Evolutionary conservation across 2,888 invertebrate genomes (phyloP).

Genomic region (Nemurella pictetii): DNA sequence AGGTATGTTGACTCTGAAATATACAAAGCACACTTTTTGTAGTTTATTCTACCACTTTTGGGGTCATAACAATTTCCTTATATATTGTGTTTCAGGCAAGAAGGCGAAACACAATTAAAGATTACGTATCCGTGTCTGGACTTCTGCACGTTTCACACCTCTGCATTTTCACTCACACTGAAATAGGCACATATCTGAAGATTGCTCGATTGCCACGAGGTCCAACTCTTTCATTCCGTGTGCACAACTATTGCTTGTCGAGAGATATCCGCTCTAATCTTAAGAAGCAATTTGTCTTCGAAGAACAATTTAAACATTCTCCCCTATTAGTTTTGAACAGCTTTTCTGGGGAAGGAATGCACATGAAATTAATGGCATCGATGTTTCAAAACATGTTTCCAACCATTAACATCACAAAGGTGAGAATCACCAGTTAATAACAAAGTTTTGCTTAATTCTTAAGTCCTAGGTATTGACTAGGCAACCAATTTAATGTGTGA

Average conservation of each 20-base stretch:
- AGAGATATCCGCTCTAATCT: constrained; percentile 85
- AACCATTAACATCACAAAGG: constrained; percentile 89
- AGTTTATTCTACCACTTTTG: too few species aligned
- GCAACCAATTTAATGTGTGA: too few species aligned
- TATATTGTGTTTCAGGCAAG: constrained; percentile 62
- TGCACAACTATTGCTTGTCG: constrained; percentile 78
- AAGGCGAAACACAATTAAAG: constrained; percentile 92
- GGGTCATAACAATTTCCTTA: too few species aligned
- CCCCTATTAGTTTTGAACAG: constrained; percentile 90
- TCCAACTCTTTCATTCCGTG: constrained; percentile 88
- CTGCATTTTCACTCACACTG: constrained; percentile 85
- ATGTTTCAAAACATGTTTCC: constrained; percentile 99
- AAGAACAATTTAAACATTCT: constrained; percentile 81
- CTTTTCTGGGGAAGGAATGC: constrained; percentile 86
- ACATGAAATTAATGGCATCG: constrained; percentile 88
- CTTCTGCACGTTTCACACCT: constrained; percentile 92
- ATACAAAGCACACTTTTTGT: too few species aligned
- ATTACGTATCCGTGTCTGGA: constrained; percentile 90
- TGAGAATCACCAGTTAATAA: constrained; percentile 52
- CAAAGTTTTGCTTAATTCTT: background rate
- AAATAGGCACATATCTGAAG: constrained; percentile 82
- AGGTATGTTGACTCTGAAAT: constrained; percentile 59
- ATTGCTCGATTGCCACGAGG: constrained; percentile 85
- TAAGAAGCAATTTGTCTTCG: constrained; percentile 81
- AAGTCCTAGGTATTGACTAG: too few species aligned